These are phyloP conservation scores for Catharus ustulatus DNA, from an alignment of 2,797 vertebrate genomes.

Conservation along the genomic window DNA sequence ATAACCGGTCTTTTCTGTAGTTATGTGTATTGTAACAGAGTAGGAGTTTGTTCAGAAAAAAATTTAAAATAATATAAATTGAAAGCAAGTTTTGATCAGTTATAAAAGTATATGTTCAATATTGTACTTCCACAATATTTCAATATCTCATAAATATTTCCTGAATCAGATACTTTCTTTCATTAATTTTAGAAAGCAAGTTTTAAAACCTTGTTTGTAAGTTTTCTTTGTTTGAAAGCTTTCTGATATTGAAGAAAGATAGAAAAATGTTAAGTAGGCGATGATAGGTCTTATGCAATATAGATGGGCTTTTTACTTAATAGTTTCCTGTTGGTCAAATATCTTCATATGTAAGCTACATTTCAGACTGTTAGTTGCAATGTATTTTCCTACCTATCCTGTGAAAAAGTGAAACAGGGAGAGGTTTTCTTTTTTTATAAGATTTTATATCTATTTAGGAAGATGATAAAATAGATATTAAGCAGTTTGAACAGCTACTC, in stretches of 20 bases:
- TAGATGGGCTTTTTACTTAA: background rate
- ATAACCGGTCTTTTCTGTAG: constrained; percentile 23
- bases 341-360: background rate
- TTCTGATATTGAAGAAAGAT: background rate
- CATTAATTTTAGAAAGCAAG: background rate
- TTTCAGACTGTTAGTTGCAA: background rate
- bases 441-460: background rate
- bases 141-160: background rate
- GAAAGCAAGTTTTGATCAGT: background rate
- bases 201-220: background rate
- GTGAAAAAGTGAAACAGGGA: background rate
- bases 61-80: background rate
- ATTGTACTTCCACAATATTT: background rate
- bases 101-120: background rate
- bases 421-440: background rate
- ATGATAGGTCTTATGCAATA: background rate
- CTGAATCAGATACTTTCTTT: background rate
- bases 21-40: constrained; percentile 16
- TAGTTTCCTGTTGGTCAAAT: background rate
- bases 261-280: background rate
- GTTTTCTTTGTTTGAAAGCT: background rate
- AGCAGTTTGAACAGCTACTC: background rate
- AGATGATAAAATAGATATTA: background rate
- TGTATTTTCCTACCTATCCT: background rate
- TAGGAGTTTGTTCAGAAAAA: constrained; percentile 38